These are phyloP conservation scores for Diplolepis rosae DNA, from an alignment of 2,888 invertebrate species.

Conservation along the genomic window DNA sequence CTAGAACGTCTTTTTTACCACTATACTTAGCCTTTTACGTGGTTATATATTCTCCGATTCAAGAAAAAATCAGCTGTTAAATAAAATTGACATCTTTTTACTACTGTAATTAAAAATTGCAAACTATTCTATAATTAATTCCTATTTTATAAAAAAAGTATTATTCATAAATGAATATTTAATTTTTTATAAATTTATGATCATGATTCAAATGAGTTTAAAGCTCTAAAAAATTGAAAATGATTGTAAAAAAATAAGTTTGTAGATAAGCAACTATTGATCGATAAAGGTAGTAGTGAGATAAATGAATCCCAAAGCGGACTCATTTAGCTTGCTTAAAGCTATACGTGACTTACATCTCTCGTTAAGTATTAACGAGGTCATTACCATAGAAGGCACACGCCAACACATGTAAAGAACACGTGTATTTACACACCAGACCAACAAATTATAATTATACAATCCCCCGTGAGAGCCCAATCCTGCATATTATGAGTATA, in stretches of 20 bases:
- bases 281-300: conserved; percentile 17
- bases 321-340: conserved; percentile 4
- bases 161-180: no score
- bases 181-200: no score
- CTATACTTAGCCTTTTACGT: no score
- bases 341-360: conserved; percentile 13
- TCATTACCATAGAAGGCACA: conserved; percentile 11
- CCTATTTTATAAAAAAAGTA: no score
- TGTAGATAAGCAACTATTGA: background rate
- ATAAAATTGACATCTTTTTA: no score
- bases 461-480: background rate
- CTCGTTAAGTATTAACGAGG: conserved; percentile 24
- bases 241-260: background rate
- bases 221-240: no score
- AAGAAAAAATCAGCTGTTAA: no score
- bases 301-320: conserved; percentile 4
- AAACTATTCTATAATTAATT: no score
- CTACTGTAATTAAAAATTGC: no score
- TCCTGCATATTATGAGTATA: background rate
- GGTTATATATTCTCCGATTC: no score
- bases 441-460: background rate
- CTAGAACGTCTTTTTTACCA: no score
- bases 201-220: no score
- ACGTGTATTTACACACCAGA: background rate
- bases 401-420: background rate